Percentiles rank a stretch among this genome's conserved stretches.
Evolutionary conservation across 2,113 vertebrate genomes (phyloP).

Genomic region (Neotragus moschatus): DNA sequence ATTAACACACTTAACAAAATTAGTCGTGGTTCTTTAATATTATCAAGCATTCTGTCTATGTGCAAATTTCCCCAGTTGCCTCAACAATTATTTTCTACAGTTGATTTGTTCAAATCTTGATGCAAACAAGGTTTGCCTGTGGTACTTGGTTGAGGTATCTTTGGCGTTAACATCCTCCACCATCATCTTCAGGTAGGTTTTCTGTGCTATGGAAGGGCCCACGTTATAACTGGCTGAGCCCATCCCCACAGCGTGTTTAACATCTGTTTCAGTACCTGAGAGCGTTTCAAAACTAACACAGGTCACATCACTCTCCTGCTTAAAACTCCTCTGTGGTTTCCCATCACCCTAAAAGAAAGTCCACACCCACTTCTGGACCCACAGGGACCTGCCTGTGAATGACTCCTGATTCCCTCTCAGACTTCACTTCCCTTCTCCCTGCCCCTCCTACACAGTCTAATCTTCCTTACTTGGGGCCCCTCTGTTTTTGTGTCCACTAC

Average conservation of each 20-base stretch:
- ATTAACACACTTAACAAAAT: background rate
- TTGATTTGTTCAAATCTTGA: background rate
- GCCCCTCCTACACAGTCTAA: background rate
- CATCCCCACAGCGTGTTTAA: background rate
- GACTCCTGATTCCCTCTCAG: background rate
- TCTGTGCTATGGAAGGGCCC: background rate
- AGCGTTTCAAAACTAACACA: background rate
- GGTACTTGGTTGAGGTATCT: background rate
- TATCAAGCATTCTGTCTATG: background rate
- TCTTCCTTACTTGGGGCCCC: background rate
- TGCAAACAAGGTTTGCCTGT: background rate
- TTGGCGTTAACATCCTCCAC: background rate
- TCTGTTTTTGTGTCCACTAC: no score
- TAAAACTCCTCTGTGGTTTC: background rate
- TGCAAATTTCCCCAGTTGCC: background rate
- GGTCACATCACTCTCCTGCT: background rate
- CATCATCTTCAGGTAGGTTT: background rate
- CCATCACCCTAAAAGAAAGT: background rate
- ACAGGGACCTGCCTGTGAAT: background rate
- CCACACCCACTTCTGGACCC: background rate
- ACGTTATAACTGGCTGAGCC: background rate
- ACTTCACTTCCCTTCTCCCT: background rate
- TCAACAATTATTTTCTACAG: background rate
- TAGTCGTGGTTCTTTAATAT: background rate
- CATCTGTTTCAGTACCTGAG: background rate